phyloP scores from a whole-genome alignment of 1,140 invertebrate species.

The Marisa cornuarietis region DNA sequence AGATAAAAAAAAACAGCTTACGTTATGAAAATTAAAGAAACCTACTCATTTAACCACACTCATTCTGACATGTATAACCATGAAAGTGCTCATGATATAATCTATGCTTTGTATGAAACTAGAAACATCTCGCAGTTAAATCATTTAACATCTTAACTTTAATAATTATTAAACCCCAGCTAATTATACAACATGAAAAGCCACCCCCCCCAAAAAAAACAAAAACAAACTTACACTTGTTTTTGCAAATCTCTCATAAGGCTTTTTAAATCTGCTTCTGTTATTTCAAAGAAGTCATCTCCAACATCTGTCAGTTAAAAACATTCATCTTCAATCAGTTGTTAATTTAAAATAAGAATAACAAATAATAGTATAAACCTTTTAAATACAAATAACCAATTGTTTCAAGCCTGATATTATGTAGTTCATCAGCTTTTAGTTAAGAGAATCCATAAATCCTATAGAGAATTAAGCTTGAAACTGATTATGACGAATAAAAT shows the following conservation, averaged over 20 bases:
- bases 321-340: not conserved
- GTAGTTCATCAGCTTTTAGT: too few relatives aligned
- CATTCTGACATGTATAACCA: not conserved
- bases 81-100: not conserved
- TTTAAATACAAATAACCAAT: not conserved
- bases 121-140: not conserved
- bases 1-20: too few relatives aligned
- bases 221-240: conserved; percentile 63
- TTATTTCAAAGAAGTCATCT: conserved; percentile 80
- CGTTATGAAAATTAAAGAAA: too few relatives aligned
- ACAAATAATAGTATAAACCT: not conserved
- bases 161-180: not conserved
- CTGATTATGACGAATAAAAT: not conserved
- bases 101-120: not conserved
- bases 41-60: not conserved
- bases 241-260: conserved; percentile 77
- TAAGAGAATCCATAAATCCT: too few relatives aligned
- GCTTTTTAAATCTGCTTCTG: conserved; percentile 78
- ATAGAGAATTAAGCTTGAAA: not conserved
- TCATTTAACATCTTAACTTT: not conserved
- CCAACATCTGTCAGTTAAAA: conserved; percentile 11
- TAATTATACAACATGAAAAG: not conserved
- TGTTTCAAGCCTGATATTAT: too few relatives aligned
- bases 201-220: too few relatives aligned
- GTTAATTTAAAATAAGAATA: not conserved